Conservation (phyloP, 2,113 vertebrate species). For the Atlantisia rogersi region DNA sequence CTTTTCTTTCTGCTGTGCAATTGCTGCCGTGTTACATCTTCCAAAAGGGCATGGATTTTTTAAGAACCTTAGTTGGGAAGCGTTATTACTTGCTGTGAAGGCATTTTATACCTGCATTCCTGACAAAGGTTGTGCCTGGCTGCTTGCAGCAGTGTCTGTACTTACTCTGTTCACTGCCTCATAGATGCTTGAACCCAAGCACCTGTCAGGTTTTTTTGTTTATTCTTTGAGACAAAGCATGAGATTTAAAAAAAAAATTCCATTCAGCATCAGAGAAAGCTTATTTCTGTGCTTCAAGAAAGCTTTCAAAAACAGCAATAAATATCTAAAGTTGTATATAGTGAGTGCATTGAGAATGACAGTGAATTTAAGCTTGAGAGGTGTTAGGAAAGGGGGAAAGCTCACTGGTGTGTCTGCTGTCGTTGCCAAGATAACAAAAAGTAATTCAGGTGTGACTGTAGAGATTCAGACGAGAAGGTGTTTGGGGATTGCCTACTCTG, state of each 20-base stretch:
- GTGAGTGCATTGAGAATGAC: not conserved
- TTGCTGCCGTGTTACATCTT: rapidly evolving
- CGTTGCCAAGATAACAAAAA: not conserved
- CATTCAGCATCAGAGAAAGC: too few relatives aligned
- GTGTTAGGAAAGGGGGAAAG: not conserved
- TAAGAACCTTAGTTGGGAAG: not conserved
- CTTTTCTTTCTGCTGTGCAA: not conserved
- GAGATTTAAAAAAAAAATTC: not conserved
- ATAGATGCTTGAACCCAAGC: not conserved
- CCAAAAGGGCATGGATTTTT: not conserved
- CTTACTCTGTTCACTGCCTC: not conserved
- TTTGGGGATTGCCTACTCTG: not conserved
- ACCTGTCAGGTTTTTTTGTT: not conserved
- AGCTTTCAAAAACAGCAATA: not conserved
- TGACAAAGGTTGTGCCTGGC: not conserved
- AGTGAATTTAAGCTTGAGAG: not conserved
- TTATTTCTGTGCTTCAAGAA: not conserved
- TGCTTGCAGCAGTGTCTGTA: not conserved
- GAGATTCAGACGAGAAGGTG: not conserved
- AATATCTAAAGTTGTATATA: not conserved
- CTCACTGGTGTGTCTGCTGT: not conserved
- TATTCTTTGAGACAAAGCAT: not conserved
- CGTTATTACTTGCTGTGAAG: not conserved
- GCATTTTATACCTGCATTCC: not conserved
- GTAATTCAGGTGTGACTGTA: not conserved